phyloP scores from a whole-genome alignment of 2,113 vertebrate species.

The Siphamia tubifer region DNA sequence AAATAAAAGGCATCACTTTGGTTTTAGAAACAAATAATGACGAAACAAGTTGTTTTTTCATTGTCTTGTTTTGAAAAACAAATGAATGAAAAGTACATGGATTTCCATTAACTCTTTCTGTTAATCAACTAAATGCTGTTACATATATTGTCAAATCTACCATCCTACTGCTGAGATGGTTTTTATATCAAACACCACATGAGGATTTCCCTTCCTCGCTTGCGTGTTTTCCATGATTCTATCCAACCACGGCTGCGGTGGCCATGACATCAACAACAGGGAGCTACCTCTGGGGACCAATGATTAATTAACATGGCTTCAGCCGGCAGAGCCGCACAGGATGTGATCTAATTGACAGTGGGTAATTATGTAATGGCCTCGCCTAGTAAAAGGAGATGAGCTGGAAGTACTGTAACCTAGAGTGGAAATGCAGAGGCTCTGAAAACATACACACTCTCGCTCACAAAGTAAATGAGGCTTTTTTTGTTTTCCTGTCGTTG shows the following conservation, averaged over 20 bases:
- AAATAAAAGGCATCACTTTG: too few species aligned
- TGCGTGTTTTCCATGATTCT: slow-evolving; percentile 22
- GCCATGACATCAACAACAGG: slow-evolving; percentile 52
- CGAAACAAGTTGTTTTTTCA: too few species aligned
- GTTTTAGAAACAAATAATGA: too few species aligned
- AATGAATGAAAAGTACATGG: too few species aligned
- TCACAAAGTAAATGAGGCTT: slow-evolving; percentile 13
- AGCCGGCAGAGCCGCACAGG: slow-evolving; percentile 52
- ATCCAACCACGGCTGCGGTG: not conserved
- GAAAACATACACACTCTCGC: not conserved
- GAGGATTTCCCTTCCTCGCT: slow-evolving; percentile 28
- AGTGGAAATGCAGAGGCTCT: slow-evolving; percentile 31
- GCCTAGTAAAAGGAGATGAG: slow-evolving; percentile 69
- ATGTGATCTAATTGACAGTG: slow-evolving; percentile 68
- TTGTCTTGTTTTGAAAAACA: too few species aligned
- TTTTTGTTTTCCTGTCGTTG: slow-evolving; percentile 40
- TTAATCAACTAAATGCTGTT: too few species aligned
- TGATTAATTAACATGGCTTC: slow-evolving; percentile 73
- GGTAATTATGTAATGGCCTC: slow-evolving; percentile 71
- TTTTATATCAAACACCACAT: not conserved
- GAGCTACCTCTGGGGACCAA: slow-evolving; percentile 45
- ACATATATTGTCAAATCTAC: not conserved
- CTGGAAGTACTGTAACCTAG: slow-evolving; percentile 51
- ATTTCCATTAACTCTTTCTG: too few species aligned
- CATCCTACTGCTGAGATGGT: not conserved